Evolutionary conservation across 2,113 vertebrate genomes (phyloP), one percentile per base, ranked within the genome.

Genomic region (Alligator sinensis): DNA sequence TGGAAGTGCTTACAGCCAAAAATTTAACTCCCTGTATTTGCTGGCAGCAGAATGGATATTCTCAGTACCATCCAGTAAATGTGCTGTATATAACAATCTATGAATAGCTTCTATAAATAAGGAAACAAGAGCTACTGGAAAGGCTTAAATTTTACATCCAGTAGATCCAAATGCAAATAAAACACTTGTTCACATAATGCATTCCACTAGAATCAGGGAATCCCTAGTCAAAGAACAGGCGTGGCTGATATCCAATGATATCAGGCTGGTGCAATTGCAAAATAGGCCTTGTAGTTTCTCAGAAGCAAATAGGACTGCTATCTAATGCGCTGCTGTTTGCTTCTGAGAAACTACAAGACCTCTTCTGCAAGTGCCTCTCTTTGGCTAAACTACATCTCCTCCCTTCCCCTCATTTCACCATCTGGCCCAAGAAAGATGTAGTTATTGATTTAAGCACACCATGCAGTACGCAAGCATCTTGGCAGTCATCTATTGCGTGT

Each of bases 121-220:
- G 66, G 78, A 88, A 2, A 30, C 72, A 25, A 77, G 90, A 95
- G 89, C 70, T 89, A 30, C 68, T 91, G 27, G 74, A 79, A 92
- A 61, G 77, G 25, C 88, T 90, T 68, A 61, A 5, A 34, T 30
- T 70, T 70, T 70, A 70, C 15, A 30, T 70, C 18, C 18, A 10
- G 21, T 4, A 34, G 84, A 89, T 90, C 82, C 74, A 85, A n/a
- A 92, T 83, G 82, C 93, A 91, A 92, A 82, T 82, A 87, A 90
- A 47, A 24, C 7, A 60, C 38, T 91, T 95, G 63, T 85, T 95
- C 64, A 76, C 85, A 81, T 84, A 9, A 3, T 87, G 84, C 76
- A 82, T 84, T 95, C 59, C 61, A 11, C 54, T 59, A 5, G 30
- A 77, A 38, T 77, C 93, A 91, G 96, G 96, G 95, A 97, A 96